A percentile compares a stretch with the other conserved stretches of the same genome.
Conservation (phyloP, 2,888 invertebrate genomes). For the Drosophila atripex region DNA sequence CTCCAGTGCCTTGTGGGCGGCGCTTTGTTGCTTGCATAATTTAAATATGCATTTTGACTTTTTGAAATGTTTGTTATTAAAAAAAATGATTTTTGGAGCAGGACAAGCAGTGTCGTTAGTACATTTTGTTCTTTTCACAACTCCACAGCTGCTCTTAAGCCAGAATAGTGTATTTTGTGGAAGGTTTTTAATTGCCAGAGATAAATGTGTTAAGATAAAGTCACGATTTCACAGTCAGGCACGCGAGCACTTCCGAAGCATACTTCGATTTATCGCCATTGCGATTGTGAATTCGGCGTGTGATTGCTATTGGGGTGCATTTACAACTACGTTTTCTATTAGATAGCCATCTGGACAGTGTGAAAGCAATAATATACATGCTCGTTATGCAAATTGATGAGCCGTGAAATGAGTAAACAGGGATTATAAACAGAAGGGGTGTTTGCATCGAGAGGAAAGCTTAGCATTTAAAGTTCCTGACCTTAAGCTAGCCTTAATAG, state of each 20-base stretch:
- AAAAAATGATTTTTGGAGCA: conserved; percentile 65
- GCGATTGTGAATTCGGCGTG: conserved; percentile 14
- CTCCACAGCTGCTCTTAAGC: conserved; percentile 10
- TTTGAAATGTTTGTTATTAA: conserved; percentile 51
- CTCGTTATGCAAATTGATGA: background rate
- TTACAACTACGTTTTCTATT: conserved; percentile 3
- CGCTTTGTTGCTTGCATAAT: conserved; percentile 63
- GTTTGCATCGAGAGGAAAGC: background rate
- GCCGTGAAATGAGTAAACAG: background rate
- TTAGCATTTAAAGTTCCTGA: conserved; percentile 33
- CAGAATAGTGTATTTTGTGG: conserved; percentile 7
- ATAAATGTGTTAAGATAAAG: conserved; percentile 23
- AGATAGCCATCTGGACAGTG: conserved; percentile 4
- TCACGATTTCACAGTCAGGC: conserved; percentile 19
- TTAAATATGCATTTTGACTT: conserved; percentile 57
- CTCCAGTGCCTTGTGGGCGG: conserved; percentile 37
- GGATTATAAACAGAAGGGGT: conserved; percentile 4
- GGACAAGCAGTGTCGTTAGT: conserved; percentile 50
- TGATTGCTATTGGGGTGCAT: conserved; percentile 7
- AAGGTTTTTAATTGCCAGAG: conserved; percentile 27
- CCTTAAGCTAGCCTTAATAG: conserved; percentile 2
- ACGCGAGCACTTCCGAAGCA: conserved; percentile 8
- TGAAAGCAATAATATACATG: conserved; percentile 2
- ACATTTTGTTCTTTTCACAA: conserved; percentile 28
- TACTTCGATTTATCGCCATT: conserved; percentile 31